Conservation (phyloP, 2,888 invertebrate species). For the Phytoseiulus persimilis region DNA sequence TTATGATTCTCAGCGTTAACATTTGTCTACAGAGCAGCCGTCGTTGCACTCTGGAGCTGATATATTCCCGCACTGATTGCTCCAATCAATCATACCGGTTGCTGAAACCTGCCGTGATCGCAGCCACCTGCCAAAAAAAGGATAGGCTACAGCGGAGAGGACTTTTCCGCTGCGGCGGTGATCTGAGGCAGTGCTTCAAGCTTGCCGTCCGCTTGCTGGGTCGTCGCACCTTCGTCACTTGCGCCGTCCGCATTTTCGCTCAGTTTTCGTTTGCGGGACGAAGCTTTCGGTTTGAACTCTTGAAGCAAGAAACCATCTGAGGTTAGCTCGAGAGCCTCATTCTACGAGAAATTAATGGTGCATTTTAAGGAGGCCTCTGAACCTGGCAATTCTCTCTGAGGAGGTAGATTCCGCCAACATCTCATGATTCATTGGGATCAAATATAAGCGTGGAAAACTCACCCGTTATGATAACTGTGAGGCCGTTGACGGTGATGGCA, state of each 20-base stretch:
- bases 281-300: slow-evolving; percentile 31
- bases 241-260: slow-evolving; percentile 16
- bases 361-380: no score
- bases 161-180: neutral
- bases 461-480: slow-evolving; percentile 88
- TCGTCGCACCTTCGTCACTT: slow-evolving; percentile 13
- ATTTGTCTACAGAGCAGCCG: neutral
- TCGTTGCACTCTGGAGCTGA: neutral
- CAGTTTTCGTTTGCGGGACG: slow-evolving; percentile 20
- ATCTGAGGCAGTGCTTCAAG: neutral
- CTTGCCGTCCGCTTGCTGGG: slow-evolving; percentile 22
- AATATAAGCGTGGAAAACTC: neutral
- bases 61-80: neutral
- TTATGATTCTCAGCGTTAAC: neutral
- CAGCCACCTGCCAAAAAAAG: no score
- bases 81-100: neutral
- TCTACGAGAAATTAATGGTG: no score
- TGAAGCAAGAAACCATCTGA: neutral
- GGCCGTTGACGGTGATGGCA: slow-evolving; percentile 91
- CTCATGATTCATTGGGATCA: neutral
- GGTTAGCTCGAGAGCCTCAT: neutral
- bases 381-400: no score
- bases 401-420: no score
- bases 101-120: no score
- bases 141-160: neutral